Base-by-base conservation (phyloP, 1,140 invertebrate species). In the Pemphigus obesinymphae region DNA sequence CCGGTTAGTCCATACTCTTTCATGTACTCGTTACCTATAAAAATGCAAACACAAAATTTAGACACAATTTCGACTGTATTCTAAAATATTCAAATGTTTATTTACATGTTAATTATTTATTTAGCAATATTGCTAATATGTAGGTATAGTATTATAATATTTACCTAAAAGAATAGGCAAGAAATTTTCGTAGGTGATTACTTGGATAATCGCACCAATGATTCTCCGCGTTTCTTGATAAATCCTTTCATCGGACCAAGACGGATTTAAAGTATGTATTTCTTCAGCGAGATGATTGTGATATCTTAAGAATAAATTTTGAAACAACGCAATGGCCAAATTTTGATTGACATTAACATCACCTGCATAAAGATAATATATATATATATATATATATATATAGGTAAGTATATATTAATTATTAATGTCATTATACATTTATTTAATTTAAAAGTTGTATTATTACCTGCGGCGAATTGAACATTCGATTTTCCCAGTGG, bases 161-260 rank as follows among this genome's bases (percentile, higher is more conserved):
- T 86, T 83, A 88, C 90, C 90, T 76, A 93, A 87, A 40, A 92
- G 87, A 6, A 89, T 83, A 7, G 92, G 91, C 63, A 93, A 85
- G 88, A 89, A 92, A 85, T 93, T 91, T 82, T 90, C 89, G 85
- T 92, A 93, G 0, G 90, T 90, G 48, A 93, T 91, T 82, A 92
- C 87, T 85, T 91, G 90, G 17, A 89, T 84, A 82, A 89, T 85
- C 8, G 89, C 90, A 31, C 87, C 86, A 0, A 90, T 85, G 70
- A 86, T 85, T 13, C 84, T 78, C 37, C 85, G 75, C 4, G 83
- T 82, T 53, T 84, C 84, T 61, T 85, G 83, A 58, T 84, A 85
- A n/a, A 85, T 4, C 15, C 61, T 82, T 45, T 85, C 84, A n/a
- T 84, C 84, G 0, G 63, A 31, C 83, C 83, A 83, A 4, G 68